Percentiles rank a stretch among this genome's conserved stretches.
These are phyloP conservation scores for Caerostris extrusa DNA, from an alignment of 1,140 invertebrate species.

Conservation along the genomic window DNA sequence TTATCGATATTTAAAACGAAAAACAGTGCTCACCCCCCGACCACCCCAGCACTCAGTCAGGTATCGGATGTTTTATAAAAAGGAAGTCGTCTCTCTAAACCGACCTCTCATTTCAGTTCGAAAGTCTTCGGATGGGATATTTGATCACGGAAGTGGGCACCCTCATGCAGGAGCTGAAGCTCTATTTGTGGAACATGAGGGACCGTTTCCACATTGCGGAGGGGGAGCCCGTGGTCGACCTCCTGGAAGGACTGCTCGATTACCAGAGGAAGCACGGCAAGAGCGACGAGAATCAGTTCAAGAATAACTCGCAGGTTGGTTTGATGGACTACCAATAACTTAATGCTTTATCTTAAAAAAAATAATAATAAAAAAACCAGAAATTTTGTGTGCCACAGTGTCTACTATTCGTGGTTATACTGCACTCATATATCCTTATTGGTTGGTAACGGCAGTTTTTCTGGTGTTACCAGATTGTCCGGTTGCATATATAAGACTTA, in stretches of 20 bases:
- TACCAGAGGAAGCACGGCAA: slow-evolving; percentile 66
- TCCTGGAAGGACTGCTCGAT: slow-evolving; percentile 70
- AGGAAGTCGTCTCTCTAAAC: slow-evolving; percentile 1
- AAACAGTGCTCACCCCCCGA: background rate
- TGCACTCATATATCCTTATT: no score
- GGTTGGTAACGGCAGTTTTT: no score
- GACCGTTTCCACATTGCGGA: slow-evolving; percentile 73
- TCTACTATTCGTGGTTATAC: no score
- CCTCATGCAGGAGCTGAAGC: slow-evolving; percentile 64
- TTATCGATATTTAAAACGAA: slow-evolving; percentile 40
- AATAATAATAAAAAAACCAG: no score
- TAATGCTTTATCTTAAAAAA: no score
- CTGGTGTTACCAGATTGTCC: no score
- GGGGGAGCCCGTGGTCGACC: slow-evolving; percentile 72
- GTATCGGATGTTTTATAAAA: background rate
- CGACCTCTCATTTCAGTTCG: slow-evolving; percentile 67
- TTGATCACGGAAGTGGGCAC: slow-evolving; percentile 62
- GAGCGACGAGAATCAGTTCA: slow-evolving; percentile 10
- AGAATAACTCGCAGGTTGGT: slow-evolving; percentile 73
- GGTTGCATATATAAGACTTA: no score
- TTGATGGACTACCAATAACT: no score
- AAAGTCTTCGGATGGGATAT: slow-evolving; percentile 77
- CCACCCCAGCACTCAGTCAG: background rate
- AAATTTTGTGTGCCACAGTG: no score
- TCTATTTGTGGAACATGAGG: slow-evolving; percentile 69